Evolutionary conservation across 2,888 invertebrate genomes (phyloP), one percentile per base, ranked within the genome.

Genomic region (Drosophila siamana): DNA sequence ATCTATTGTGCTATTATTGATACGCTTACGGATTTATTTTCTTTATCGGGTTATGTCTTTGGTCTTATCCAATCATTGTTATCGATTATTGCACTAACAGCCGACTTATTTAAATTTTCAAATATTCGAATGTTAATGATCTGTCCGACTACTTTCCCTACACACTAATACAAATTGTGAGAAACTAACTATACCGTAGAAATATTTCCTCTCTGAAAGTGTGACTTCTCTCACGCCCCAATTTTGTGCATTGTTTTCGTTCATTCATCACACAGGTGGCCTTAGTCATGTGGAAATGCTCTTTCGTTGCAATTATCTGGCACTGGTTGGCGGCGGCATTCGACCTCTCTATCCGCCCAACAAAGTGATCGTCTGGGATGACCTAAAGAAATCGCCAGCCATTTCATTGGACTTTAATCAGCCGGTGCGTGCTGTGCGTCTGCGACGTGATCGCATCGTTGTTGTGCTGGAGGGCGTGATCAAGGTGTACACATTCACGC

Each of bases 311-410:
- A 99, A 99, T 93, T 98, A 98, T 92, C 94, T 99, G 92, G 99
- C 99, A 15, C 93, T 99, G 64, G 98, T 99, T 59, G 99, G 99
- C 52, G 98, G 98, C 69, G 99, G 99, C 47, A 94, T 95, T 78
- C 95, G 96, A 57, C 98, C 98, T 2, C 95, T 98, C 74, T 98
- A 98, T 93, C 98, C 98, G 30, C 95, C 97, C 15, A 98, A 99
- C 90, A 96, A 96, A 94, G 98, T 99, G 15, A 96, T 98, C 93
- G 97, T 99, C 84, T 99, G 99, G 99, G 99, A 99, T 92, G 99
- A 99, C 93, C 93, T 98, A 67, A 98, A 98, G 91, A 99, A 99
- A 93, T 95, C 96, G 78, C 96, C 97, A 74, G 98, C 98, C 16
- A 98, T 99, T 90, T 96, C 97, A 68, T 93, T 99, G 90, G 98